Evolutionary conservation across 2,797 vertebrate genomes (phyloP), one percentile per base, ranked within the genome.

Genomic region (Spinus pinus): DNA sequence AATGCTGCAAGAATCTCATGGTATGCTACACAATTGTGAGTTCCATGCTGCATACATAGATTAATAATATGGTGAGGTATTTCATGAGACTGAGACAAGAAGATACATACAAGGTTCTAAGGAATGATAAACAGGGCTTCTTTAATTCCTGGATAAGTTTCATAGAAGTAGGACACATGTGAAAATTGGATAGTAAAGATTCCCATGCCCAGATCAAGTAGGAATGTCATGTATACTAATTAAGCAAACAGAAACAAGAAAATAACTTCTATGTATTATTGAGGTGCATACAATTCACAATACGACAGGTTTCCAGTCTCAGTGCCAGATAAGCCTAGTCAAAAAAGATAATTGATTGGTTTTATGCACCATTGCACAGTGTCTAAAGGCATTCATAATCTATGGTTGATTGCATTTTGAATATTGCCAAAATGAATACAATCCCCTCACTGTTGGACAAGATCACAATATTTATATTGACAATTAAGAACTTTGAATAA

Each of bases 211-310:
- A 78, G 64, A 66, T 65, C 10, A 61, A 81, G 79, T 89, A 69
- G 86, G 92, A 96, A 92, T 94, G 88, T 86, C 88, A 88, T 94
- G 95, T 96, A 95, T 91, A 94, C 95, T 97, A 97, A 98, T 97
- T 97, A 97, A 96, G 94, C 89, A 95, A 90, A 93, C 23, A 91
- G 88, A 97, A 96, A 97, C 96, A 97, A 97, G 93, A 96, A 95
- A 95, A 90, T 74, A 60, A 69, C 95, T 97, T 96, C 83, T 95
- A 86, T 96, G 80, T 79, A 58, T 86, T 92, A 97, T 93, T 96
- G 97, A 97, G 83, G 87, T 92, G 51, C 62, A 78, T 71, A 92
- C 92, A 81, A 86, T 95, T 97, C 97, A 94, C 89, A 97, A 90
- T 79, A 95, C 95, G 97, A 97, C 96, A 97, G 96, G 96, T 95